A percentile compares a stretch with the other conserved stretches of the same genome.
These are phyloP conservation scores for Apodemus speciosus DNA, from an alignment of 2,113 vertebrate species.

Conservation along the genomic window DNA sequence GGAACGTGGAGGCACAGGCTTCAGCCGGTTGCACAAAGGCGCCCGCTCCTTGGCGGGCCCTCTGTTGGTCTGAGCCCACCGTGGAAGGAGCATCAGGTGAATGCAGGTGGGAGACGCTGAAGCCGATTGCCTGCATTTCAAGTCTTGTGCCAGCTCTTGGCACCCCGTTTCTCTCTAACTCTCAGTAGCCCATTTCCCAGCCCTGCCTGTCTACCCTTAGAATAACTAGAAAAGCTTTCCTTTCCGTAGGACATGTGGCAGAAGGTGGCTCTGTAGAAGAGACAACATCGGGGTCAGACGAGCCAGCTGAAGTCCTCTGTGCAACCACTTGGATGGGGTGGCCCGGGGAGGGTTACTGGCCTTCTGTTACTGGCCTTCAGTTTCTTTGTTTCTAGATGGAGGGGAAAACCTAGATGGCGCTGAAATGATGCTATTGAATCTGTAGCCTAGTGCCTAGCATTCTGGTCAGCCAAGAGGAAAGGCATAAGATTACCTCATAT, in stretches of 20 bases:
- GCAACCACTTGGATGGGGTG: neutral
- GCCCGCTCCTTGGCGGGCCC: neutral
- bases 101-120: neutral
- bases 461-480: too few relatives aligned
- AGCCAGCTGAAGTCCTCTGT: neutral
- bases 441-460: fast-evolving
- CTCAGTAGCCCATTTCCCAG: neutral
- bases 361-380: neutral
- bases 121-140: fast-evolving
- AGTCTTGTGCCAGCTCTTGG: neutral
- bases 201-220: neutral
- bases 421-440: neutral
- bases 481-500: fast-evolving
- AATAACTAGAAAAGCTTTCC: neutral
- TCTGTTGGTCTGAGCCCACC: neutral
- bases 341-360: neutral
- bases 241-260: too few relatives aligned
- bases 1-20: neutral
- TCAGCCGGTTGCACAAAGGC: neutral
- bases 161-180: neutral
- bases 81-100: neutral
- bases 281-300: neutral
- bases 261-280: neutral
- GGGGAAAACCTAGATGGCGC: too few relatives aligned
- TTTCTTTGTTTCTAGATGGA: neutral